Conservation (phyloP, 2,797 vertebrate species). For the Rachycentron canadum region DNA sequence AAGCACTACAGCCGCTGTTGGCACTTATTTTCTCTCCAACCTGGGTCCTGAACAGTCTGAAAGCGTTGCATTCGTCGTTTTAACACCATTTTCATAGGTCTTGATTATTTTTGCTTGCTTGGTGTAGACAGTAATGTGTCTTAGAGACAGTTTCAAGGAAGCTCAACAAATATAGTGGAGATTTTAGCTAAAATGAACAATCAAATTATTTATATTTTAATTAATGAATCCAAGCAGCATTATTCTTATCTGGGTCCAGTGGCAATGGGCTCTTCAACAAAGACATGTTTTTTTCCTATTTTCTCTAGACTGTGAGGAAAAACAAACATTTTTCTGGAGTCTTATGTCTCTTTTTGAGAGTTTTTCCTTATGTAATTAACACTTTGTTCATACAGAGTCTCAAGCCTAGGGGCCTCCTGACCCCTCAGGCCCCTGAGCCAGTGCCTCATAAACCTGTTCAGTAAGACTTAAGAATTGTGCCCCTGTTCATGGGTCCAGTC, state of each 20-base stretch:
- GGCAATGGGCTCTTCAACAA: background rate
- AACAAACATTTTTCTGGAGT: background rate
- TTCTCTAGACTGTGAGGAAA: background rate
- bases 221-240: background rate
- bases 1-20: background rate
- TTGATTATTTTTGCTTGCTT: background rate
- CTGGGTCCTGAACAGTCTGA: too few species aligned
- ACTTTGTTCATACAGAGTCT: background rate
- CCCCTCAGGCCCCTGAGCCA: too few species aligned
- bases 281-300: too few species aligned
- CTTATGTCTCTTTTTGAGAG: background rate
- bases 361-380: background rate
- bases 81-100: background rate
- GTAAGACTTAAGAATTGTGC: too few species aligned
- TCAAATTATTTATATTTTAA: background rate
- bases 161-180: background rate
- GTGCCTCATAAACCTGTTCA: too few species aligned
- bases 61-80: too few species aligned
- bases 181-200: background rate
- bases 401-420: too few species aligned
- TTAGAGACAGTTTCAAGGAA: background rate
- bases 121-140: background rate
- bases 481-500: background rate
- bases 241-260: background rate
- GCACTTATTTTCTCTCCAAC: background rate